These are phyloP conservation scores for Uropsilus gracilis DNA, from an alignment of 2,113 vertebrate species.

Conservation along the genomic window DNA sequence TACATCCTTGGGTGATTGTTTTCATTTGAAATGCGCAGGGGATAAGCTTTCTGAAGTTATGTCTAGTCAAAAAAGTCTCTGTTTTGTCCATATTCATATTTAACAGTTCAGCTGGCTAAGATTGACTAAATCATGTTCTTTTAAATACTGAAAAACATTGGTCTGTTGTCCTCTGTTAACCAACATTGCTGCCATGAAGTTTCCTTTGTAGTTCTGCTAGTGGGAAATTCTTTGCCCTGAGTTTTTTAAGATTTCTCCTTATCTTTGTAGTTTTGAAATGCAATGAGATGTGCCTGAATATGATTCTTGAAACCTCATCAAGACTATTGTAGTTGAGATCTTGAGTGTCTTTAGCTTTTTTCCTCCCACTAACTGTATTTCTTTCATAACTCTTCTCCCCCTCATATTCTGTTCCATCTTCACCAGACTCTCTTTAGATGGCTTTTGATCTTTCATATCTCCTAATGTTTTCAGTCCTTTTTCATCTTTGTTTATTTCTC, in stretches of 20 bases:
- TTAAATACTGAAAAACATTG: neutral
- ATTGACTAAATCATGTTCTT: neutral
- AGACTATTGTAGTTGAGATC: neutral
- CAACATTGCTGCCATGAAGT: neutral
- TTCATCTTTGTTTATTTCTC: neutral
- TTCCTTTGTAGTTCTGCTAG: neutral
- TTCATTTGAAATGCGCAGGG: neutral
- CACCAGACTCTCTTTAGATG: neutral
- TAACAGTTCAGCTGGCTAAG: neutral
- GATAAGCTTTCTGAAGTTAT: neutral
- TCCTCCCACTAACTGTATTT: neutral
- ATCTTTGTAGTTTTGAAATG: constrained; percentile 14
- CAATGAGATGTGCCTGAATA: neutral
- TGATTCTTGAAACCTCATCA: neutral
- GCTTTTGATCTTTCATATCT: neutral
- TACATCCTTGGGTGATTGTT: neutral
- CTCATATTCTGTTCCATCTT: neutral
- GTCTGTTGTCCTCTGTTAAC: neutral
- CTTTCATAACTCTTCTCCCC: neutral
- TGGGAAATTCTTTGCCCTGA: neutral
- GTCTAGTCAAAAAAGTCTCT: neutral
- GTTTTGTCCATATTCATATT: neutral
- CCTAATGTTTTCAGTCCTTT: neutral
- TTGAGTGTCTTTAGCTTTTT: neutral
- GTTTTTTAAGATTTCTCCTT: neutral